phyloP scores from a whole-genome alignment of 2,888 invertebrate species.

The Priocnemis perturbator region DNA sequence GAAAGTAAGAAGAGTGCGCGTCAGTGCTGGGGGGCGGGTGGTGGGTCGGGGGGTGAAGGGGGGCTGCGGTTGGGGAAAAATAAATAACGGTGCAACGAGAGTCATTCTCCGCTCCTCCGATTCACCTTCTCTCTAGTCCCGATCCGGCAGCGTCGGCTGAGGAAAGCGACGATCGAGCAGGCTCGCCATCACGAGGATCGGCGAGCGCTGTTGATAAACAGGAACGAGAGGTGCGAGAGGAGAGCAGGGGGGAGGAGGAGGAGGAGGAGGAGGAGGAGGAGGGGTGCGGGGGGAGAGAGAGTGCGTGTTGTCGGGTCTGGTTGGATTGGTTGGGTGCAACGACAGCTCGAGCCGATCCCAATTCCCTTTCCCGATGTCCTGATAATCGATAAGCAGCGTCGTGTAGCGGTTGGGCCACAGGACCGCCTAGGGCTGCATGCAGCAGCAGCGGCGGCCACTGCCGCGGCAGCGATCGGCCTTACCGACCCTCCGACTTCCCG shows the following conservation, averaged over 20 bases:
- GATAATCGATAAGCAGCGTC: slow-evolving; percentile 59
- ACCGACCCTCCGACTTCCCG: slow-evolving; percentile 37
- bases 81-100: background rate
- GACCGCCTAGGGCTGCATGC: slow-evolving; percentile 14
- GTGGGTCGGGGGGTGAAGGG: background rate
- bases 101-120: background rate
- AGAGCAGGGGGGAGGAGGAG: background rate
- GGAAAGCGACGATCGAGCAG: background rate
- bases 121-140: slow-evolving; percentile 10
- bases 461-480: slow-evolving; percentile 50
- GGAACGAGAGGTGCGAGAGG: background rate
- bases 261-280: background rate
- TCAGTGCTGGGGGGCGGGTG: background rate
- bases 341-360: slow-evolving; percentile 45
- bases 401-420: slow-evolving; percentile 43
- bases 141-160: background rate
- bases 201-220: background rate
- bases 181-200: background rate
- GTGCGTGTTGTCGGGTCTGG: background rate
- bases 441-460: too few species aligned
- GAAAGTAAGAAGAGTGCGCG: slow-evolving; percentile 4
- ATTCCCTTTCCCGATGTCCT: slow-evolving; percentile 60
- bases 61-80: background rate
- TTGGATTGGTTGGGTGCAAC: slow-evolving; percentile 41
- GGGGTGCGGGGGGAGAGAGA: background rate